Evolutionary conservation across 2,797 vertebrate genomes (phyloP).

Genomic region (Trachurus trachurus): DNA sequence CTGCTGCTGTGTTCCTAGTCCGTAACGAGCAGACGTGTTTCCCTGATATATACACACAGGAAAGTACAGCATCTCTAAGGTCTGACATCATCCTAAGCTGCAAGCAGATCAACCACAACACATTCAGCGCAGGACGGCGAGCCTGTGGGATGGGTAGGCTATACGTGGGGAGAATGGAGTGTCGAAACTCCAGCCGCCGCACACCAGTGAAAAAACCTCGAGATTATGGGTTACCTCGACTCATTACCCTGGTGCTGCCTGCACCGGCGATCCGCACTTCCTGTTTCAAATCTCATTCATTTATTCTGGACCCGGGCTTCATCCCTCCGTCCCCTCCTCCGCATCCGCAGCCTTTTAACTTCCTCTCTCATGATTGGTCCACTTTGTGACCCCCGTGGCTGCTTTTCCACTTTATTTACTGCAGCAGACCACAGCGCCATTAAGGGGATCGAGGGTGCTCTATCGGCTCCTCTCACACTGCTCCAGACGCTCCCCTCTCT

Average conservation of each 20-base stretch:
- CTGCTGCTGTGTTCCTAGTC: conserved; percentile 37
- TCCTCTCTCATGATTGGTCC: conserved; percentile 43
- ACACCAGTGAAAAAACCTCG: conserved; percentile 52
- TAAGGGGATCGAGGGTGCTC: conserved; percentile 67
- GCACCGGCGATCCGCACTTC: conserved; percentile 20
- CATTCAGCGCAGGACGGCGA: conserved; percentile 30
- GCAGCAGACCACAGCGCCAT: conserved; percentile 76
- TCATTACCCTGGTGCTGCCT: conserved; percentile 42
- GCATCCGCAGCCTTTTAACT: conserved; percentile 52
- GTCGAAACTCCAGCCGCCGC: conserved; percentile 27
- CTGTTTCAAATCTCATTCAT: conserved; percentile 49
- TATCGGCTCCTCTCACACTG: conserved; percentile 51
- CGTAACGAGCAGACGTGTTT: conserved; percentile 56
- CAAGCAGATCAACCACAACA: conserved; percentile 21
- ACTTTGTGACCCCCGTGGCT: conserved; percentile 67
- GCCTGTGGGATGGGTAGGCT: not conserved
- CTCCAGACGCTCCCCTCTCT: conserved; percentile 62
- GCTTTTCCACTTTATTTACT: conserved; percentile 81
- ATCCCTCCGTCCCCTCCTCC: conserved; percentile 24
- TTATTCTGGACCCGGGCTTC: conserved; percentile 48
- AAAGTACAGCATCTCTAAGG: conserved; percentile 33
- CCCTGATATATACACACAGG: conserved; percentile 21
- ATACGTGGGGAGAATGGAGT: conserved; percentile 25
- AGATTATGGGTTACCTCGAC: conserved; percentile 64
- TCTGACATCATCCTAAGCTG: conserved; percentile 64